phyloP scores from a whole-genome alignment of 1,140 invertebrate species.

The Procambarus virginalis region DNA sequence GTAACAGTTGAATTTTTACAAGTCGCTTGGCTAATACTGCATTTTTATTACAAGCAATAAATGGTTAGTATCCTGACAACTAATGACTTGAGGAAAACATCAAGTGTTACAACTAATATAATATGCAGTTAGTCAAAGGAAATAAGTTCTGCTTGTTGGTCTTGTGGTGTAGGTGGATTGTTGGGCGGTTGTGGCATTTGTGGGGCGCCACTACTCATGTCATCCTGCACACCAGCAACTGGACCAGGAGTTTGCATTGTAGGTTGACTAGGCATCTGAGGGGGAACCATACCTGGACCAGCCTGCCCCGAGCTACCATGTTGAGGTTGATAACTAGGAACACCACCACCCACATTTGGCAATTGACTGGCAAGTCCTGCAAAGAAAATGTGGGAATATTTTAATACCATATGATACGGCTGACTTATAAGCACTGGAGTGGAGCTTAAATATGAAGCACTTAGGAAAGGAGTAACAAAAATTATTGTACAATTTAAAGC shows the following conservation, averaged over 20 bases:
- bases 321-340: conserved; percentile 44
- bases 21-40: no score
- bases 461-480: no score
- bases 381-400: background rate
- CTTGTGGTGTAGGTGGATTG: conserved; percentile 73
- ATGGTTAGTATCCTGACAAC: no score
- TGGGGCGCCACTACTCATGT: conserved; percentile 36
- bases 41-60: no score
- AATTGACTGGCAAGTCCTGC: conserved; percentile 40
- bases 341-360: conserved; percentile 33
- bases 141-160: conserved; percentile 82
- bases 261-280: conserved; percentile 42
- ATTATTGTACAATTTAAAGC: no score
- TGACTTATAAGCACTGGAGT: no score
- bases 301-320: conserved; percentile 24
- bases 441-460: no score
- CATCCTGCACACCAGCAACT: conserved; percentile 25
- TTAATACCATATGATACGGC: no score
- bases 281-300: conserved; percentile 34
- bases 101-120: no score
- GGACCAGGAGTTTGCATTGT: conserved; percentile 25
- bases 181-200: conserved; percentile 72
- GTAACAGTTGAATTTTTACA: no score
- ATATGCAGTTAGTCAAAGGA: conserved; percentile 80
- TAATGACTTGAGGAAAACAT: no score